phyloP scores from a whole-genome alignment of 2,797 vertebrate species.

The Trichosurus vulpecula region DNA sequence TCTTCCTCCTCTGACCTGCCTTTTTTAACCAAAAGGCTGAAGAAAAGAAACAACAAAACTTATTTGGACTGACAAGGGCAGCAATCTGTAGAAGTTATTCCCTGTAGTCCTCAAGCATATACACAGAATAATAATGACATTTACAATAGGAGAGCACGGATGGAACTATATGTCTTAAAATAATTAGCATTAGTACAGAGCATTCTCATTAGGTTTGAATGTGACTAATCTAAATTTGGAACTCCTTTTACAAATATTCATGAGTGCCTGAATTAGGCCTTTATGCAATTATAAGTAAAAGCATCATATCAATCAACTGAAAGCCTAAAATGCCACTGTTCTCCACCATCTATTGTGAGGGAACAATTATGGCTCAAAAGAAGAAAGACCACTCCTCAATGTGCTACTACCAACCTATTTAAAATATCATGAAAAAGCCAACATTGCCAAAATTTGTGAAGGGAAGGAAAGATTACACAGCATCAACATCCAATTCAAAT shows the following conservation, averaged over 20 bases:
- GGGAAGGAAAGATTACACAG: background rate
- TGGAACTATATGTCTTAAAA: background rate
- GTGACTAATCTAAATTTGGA: constrained; percentile 17
- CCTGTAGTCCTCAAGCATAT: background rate
- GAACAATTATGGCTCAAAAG: background rate
- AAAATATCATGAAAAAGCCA: background rate
- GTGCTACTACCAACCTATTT: background rate
- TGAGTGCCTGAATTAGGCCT: background rate
- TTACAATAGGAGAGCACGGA: fast-evolving
- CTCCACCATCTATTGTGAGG: background rate
- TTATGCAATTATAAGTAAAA: background rate
- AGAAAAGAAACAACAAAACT: background rate
- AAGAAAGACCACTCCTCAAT: background rate
- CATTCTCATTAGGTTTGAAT: background rate
- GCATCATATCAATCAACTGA: background rate
- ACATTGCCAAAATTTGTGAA: background rate
- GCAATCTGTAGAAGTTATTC: background rate
- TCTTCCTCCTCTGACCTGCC: background rate
- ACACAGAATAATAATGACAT: background rate
- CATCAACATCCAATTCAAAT: background rate
- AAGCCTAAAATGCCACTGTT: background rate
- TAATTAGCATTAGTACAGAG: background rate
- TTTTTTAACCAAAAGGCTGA: background rate
- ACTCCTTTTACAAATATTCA: constrained; percentile 19
- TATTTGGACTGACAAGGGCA: background rate